Evolutionary conservation across 1,140 invertebrate species (phyloP).

Genomic region (Drosophila sp.): DNA sequence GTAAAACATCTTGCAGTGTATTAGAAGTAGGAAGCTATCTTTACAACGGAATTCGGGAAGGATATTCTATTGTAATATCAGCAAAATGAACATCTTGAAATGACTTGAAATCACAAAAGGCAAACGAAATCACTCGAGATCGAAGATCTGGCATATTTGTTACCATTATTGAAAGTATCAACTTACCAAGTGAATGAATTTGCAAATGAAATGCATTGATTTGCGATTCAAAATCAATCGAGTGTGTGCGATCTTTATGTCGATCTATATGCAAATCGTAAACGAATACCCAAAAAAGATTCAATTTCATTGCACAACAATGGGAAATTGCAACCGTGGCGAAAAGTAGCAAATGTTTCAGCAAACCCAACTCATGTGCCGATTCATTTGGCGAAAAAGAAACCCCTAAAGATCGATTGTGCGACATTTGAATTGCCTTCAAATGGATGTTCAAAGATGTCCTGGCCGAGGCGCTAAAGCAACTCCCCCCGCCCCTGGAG

Average conservation of each 20-base stretch:
- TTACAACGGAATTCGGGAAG: neutral
- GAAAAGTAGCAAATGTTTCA: constrained; percentile 44
- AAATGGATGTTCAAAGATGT: constrained; percentile 39
- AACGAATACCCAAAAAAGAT: constrained; percentile 47
- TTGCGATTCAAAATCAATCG: constrained; percentile 73
- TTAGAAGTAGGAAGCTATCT: neutral
- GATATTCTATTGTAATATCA: neutral
- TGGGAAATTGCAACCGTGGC: constrained; percentile 73
- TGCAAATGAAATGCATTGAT: constrained; percentile 62
- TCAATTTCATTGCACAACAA: constrained; percentile 75
- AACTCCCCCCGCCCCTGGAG: constrained; percentile 4
- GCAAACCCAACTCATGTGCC: constrained; percentile 16
- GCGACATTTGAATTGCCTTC: constrained; percentile 64
- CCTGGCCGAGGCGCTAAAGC: neutral
- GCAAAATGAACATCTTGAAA: constrained; percentile 53
- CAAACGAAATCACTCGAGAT: constrained; percentile 53
- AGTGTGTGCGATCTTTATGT: constrained; percentile 63
- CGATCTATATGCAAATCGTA: constrained; percentile 65
- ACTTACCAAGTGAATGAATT: constrained; percentile 56
- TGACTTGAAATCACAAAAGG: constrained; percentile 33
- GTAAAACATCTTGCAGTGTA: no score
- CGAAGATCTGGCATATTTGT: constrained; percentile 16
- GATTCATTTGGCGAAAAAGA: constrained; percentile 29
- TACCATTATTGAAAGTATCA: constrained; percentile 58
- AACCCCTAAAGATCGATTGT: constrained; percentile 53